These are phyloP conservation scores for Coryphaenoides rupestris DNA, from an alignment of 2,113 vertebrate species.

Conservation along the genomic window DNA sequence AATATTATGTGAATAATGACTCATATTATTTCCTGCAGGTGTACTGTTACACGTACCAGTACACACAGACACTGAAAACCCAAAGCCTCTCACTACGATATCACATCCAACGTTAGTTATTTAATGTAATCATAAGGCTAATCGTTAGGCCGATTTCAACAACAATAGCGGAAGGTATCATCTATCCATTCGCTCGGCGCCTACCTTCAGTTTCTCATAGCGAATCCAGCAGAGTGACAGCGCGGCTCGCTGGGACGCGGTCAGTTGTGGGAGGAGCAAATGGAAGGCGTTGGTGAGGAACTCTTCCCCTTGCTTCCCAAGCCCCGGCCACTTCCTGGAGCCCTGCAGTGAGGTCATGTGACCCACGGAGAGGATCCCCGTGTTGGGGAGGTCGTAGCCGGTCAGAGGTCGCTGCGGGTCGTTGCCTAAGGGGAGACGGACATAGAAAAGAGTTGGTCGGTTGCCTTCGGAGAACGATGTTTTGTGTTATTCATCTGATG, in stretches of 20 bases:
- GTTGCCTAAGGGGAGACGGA: slow-evolving; percentile 22
- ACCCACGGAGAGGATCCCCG: slow-evolving; percentile 78
- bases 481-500: too few relatives aligned
- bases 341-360: slow-evolving; percentile 72
- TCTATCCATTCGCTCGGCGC: neutral
- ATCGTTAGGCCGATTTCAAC: too few relatives aligned
- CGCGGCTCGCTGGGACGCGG: slow-evolving; percentile 68
- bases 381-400: slow-evolving; percentile 51
- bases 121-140: too few relatives aligned
- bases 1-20: too few relatives aligned
- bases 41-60: too few relatives aligned
- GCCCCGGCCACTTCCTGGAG: slow-evolving; percentile 68
- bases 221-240: slow-evolving; percentile 82
- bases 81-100: too few relatives aligned
- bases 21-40: too few relatives aligned
- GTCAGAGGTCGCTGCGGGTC: slow-evolving; percentile 74
- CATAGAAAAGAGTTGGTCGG: neutral
- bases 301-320: slow-evolving; percentile 83
- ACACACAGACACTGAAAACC: too few relatives aligned
- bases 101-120: too few relatives aligned
- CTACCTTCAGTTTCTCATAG: slow-evolving; percentile 91
- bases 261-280: slow-evolving; percentile 72
- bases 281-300: slow-evolving; percentile 83
- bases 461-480: too few relatives aligned
- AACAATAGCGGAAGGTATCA: too few relatives aligned